Conservation (phyloP, 2,797 vertebrate species). For the Spea hammondii region DNA sequence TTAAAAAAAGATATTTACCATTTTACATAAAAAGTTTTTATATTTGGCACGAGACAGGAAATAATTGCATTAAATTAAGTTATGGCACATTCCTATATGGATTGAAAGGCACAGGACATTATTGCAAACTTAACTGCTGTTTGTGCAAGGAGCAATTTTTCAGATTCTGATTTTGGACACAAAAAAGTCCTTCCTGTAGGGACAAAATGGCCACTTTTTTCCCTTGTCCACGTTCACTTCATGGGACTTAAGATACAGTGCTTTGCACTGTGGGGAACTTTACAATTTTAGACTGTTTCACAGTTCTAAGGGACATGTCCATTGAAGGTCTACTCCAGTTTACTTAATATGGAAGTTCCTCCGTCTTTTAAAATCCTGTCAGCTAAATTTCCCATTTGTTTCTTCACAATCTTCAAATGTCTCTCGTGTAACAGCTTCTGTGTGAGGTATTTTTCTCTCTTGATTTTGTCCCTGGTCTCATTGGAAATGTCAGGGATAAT, state of each 20-base stretch:
- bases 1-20: background rate
- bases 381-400: conserved; percentile 61
- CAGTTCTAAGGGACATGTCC: background rate
- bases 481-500: conserved; percentile 83
- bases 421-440: conserved; percentile 84
- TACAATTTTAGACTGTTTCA: background rate
- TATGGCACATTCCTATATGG: background rate
- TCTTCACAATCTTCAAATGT: conserved; percentile 78
- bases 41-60: background rate
- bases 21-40: background rate
- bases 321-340: conserved; percentile 59
- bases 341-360: conserved; percentile 56
- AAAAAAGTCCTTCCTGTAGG: background rate
- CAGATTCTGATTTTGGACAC: background rate
- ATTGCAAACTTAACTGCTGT: background rate
- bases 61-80: background rate
- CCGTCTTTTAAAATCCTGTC: conserved; percentile 55
- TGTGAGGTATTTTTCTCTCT: conserved; percentile 86
- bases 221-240: background rate
- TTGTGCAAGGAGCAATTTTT: background rate
- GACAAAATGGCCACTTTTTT: background rate
- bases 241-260: background rate
- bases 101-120: background rate
- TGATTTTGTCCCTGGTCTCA: conserved; percentile 80
- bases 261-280: background rate